Evolutionary conservation across 2,888 invertebrate species (phyloP).

Genomic region (Pocota personata): DNA sequence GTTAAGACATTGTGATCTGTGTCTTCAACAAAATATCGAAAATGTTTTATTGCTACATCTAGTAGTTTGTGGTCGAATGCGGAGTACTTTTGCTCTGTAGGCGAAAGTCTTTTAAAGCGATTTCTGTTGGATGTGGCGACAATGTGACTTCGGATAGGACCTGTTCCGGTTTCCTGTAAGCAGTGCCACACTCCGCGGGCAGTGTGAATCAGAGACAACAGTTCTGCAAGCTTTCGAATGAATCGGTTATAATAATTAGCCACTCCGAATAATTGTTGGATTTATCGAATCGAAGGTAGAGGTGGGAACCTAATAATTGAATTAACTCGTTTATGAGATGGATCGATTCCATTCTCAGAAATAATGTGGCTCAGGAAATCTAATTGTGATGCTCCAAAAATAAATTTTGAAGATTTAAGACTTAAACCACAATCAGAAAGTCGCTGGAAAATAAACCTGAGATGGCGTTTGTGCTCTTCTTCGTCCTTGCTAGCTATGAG

Average conservation of each 20-base stretch:
- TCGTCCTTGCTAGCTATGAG: not conserved
- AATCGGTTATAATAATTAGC: slow-evolving; percentile 40
- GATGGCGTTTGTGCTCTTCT: not conserved
- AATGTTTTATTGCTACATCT: slow-evolving; percentile 10
- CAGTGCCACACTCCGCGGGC: not conserved
- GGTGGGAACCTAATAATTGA: not conserved
- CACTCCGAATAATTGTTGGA: slow-evolving; percentile 48
- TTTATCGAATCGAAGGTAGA: slow-evolving; percentile 2
- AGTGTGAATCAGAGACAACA: slow-evolving; percentile 29
- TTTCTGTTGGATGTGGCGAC: not conserved
- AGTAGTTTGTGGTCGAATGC: slow-evolving; percentile 12
- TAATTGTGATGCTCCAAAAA: not conserved
- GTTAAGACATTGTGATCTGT: slow-evolving; percentile 15
- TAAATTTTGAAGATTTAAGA: not conserved
- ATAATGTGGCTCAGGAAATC: not conserved
- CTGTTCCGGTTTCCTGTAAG: not conserved
- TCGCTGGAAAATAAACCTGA: not conserved
- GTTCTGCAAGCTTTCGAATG: slow-evolving; percentile 34
- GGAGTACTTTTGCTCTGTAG: slow-evolving; percentile 2
- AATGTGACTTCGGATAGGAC: not conserved
- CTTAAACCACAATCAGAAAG: not conserved
- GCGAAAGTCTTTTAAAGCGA: not conserved
- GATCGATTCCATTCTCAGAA: not conserved
- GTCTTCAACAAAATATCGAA: not conserved
- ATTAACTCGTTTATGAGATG: not conserved